phyloP scores from a whole-genome alignment of 92 coral and sea anemone species.

The Epizoanthus rinbou region DNA sequence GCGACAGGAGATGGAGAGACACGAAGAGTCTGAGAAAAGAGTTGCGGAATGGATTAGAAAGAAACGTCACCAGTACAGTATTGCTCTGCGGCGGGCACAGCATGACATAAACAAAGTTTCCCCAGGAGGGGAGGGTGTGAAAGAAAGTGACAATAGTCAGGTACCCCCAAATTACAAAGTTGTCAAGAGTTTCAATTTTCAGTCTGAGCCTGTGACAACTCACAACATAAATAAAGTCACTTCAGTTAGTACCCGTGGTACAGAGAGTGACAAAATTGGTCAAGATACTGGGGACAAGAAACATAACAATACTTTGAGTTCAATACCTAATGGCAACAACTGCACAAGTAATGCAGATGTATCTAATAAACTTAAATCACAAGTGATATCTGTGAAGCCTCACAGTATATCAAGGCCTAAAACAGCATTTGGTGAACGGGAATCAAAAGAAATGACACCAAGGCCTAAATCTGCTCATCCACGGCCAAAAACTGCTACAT shows the following conservation, averaged over 20 bases:
- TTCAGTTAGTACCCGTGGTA: neutral
- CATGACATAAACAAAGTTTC: conserved; percentile 57
- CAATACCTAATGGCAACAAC: neutral
- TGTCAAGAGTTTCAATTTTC: conserved; percentile 58
- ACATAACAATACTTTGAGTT: neutral
- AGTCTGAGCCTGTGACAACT: neutral
- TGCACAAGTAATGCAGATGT: neutral
- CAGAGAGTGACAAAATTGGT: neutral
- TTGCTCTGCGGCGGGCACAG: conserved; percentile 45
- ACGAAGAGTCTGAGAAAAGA: conserved; percentile 52
- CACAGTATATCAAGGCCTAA: neutral
- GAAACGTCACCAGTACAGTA: conserved; percentile 47
- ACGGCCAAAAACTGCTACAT: conserved; percentile 63
- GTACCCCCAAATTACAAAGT: conserved; percentile 74
- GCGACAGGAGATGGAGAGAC: conserved; percentile 54
- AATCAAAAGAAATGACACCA: neutral
- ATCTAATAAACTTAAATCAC: neutral
- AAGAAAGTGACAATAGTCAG: conserved; percentile 22
- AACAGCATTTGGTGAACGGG: neutral
- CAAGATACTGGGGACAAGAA: neutral
- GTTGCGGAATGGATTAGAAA: conserved; percentile 73
- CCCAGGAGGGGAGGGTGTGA: conserved; percentile 51
- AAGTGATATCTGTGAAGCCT: neutral
- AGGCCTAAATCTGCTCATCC: conserved; percentile 39
- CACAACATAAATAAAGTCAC: neutral